Evolutionary conservation across 2,113 vertebrate species (phyloP).

Genomic region (Sciurus niger): DNA sequence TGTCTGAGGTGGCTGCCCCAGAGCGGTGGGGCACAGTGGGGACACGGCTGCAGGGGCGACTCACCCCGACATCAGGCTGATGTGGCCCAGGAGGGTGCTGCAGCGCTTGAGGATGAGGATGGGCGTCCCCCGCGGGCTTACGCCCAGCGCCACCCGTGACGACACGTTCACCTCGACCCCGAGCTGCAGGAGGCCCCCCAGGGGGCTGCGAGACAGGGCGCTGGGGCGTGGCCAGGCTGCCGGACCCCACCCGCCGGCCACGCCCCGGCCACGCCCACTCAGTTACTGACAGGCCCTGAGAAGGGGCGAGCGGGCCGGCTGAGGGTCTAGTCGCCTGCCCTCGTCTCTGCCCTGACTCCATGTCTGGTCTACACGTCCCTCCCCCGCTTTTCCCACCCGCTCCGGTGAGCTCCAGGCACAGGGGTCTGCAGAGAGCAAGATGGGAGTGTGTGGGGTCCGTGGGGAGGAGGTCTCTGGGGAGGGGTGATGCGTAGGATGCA

Average conservation of each 20-base stretch:
- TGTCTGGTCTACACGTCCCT: neutral
- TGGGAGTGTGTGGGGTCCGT: neutral
- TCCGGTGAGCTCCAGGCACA: neutral
- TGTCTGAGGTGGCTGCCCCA: neutral
- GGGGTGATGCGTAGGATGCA: neutral
- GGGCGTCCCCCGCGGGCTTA: constrained; percentile 25
- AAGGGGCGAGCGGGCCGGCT: neutral
- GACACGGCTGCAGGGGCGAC: neutral
- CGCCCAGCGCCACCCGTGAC: constrained; percentile 43
- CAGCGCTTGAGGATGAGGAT: constrained; percentile 82
- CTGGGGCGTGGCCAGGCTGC: neutral
- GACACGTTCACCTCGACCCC: constrained; percentile 83
- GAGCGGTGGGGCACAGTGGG: too few species aligned
- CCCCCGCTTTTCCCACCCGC: accelerated
- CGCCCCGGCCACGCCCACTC: neutral
- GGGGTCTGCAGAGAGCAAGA: neutral
- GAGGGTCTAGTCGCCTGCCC: too few species aligned
- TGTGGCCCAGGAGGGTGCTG: constrained; percentile 70
- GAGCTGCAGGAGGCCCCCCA: constrained; percentile 40
- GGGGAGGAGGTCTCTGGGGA: neutral
- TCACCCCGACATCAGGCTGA: constrained; percentile 81
- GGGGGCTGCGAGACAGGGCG: neutral
- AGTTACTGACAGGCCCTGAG: accelerated
- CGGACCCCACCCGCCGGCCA: neutral
- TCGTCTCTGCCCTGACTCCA: too few species aligned